These are phyloP conservation scores for Bugula neritina DNA, from an alignment of 2,888 invertebrate species.

Conservation along the genomic window DNA sequence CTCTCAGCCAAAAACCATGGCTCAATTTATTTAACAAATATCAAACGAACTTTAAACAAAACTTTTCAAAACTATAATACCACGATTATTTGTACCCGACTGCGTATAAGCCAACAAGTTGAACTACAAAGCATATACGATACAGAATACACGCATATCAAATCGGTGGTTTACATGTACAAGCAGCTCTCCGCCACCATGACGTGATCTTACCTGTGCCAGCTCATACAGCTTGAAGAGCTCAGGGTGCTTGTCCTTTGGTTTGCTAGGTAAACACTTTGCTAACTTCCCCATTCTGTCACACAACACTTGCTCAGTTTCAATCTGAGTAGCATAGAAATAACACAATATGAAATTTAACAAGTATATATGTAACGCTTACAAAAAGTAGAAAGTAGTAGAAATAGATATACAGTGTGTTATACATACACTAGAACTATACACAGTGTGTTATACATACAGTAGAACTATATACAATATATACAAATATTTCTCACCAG, in stretches of 20 bases:
- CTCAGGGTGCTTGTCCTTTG: constrained; percentile 31
- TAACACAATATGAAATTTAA: no score
- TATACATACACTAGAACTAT: no score
- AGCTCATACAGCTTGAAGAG: constrained; percentile 43
- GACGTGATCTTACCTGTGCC: constrained; percentile 42
- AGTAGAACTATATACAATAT: no score
- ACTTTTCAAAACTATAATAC: not conserved
- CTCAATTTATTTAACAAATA: not conserved
- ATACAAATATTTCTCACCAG: no score
- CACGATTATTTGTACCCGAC: no score
- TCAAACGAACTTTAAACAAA: not conserved
- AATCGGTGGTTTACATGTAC: not conserved
- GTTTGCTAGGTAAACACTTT: not conserved
- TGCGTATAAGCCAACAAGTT: no score
- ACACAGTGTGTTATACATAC: no score
- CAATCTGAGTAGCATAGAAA: not conserved
- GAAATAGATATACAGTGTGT: no score
- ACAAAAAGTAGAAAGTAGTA: no score
- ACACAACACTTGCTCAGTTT: not conserved
- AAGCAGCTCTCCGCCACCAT: not conserved
- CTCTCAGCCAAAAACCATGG: no score
- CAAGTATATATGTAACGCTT: no score
- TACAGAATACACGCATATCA: not conserved
- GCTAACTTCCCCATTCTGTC: constrained; percentile 4
- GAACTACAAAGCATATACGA: no score